Evolutionary conservation across 2,113 vertebrate genomes (phyloP), one percentile per base, ranked within the genome.

Genomic region (Orientallactaga bullata): DNA sequence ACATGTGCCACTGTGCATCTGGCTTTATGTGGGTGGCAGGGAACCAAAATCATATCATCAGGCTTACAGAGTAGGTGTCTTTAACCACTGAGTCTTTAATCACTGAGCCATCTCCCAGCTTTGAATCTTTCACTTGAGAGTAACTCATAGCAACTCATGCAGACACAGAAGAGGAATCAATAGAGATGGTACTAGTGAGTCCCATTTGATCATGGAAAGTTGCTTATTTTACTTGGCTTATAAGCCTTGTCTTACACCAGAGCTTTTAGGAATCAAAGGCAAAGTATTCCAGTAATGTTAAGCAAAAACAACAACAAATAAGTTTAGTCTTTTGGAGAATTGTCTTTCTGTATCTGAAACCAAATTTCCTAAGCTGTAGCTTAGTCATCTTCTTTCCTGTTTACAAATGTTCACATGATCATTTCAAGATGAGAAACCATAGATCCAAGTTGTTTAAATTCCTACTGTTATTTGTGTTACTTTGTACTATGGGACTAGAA

Each of bases 381-480:
- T 92, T 37, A 63, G 61, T 90, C 26, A 63, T 7, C 15, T 35
- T 23, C 66, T 73, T 13, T 24, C 39, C 4, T 79, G 42, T 88
- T 88, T 58, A 30, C 7, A 63, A 82, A 69, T 39, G 0, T 66
- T 73, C 21, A n/a, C 24, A 66, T 37, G 32, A 60, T 88, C 7
- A 79, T 85, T 93, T 94, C 35, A 80, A 18, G 61, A 78, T 26
- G 77, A 69, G 91, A 85, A 10, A 30, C 3, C 72, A 21, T 5
- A 73, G 30, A 69, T 18, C 12, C 88, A 79, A 89, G 0, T 23
- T 91, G 16, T 63, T 72, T 63, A 90, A 83, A 32, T 78, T 18
- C 4, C 47, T 85, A 15, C 92, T 85, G 1, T 81, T 58, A 68
- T 94, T 89, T 91, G 60, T 95, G 4, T 51, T 82, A 69, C 39